Conservation (phyloP, 2,888 invertebrate genomes). For the Bellardia bayeri region DNA sequence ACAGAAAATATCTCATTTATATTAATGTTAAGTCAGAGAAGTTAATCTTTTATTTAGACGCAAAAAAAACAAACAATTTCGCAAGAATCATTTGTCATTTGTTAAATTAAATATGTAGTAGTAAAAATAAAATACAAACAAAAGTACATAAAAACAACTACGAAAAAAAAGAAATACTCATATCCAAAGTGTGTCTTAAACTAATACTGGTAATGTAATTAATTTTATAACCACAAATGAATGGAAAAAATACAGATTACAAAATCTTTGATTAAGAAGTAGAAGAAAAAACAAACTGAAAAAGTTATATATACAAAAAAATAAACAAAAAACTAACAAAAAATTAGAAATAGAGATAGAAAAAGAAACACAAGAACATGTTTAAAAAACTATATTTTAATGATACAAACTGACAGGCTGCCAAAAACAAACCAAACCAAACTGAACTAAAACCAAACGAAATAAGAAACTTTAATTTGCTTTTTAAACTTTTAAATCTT, state of each 20-base stretch:
- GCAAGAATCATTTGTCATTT: constrained; percentile 60
- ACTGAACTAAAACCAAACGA: constrained; percentile 20
- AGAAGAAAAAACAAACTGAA: constrained; percentile 17
- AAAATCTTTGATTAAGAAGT: constrained; percentile 57
- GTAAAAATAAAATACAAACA: background rate
- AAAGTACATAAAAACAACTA: background rate
- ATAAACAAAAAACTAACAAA: background rate
- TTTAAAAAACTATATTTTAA: constrained; percentile 26
- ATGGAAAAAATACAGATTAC: constrained; percentile 34
- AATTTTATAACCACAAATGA: constrained; percentile 60
- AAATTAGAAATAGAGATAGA: background rate
- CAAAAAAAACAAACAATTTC: constrained; percentile 30
- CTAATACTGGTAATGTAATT: constrained; percentile 60
- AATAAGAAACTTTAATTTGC: constrained; percentile 39
- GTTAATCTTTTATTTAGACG: constrained; percentile 29
- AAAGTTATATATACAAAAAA: background rate
- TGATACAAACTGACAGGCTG: constrained; percentile 49
- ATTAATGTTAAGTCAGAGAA: constrained; percentile 24
- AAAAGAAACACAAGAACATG: constrained; percentile 48
- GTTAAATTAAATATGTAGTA: constrained; percentile 20
- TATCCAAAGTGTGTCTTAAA: constrained; percentile 40
- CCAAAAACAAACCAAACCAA: constrained; percentile 39
- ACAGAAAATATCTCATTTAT: constrained; percentile 26
- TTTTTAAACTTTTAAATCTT: constrained; percentile 18
- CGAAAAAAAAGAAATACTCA: background rate